Base-by-base conservation (phyloP, 2,888 invertebrate genomes). In the Noctua janthe region DNA sequence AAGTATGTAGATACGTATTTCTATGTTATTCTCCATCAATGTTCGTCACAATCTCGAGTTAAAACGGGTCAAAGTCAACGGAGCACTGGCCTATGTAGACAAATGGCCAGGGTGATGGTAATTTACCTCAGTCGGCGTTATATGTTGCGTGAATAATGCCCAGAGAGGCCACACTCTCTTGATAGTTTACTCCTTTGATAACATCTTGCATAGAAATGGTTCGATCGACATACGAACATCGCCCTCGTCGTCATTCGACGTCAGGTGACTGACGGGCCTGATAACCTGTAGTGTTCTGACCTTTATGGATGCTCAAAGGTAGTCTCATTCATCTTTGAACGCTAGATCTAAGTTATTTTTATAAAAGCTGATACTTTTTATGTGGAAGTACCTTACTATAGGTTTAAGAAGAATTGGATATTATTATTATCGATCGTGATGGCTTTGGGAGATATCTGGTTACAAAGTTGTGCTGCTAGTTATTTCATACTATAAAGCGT, bases 151-250 rank as follows among this genome's bases (percentile, higher is more conserved):
- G 39, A 79, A 85, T 62, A 87, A 71, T 64, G 39, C 59, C n/a
- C 49, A 15, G 47, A 64, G 73, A 62, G 71, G 67, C 43, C 51
- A 56, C 56, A 56, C 15, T 56, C 11, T 11, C 23, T 39, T 39
- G 23, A 78, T 39, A 78, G 77, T 62, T 47, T 10, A 59, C 59
- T 43, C 76, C 72, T 75, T 43, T n/a, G 76, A 80, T 83, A 62
- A 51, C 51, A 43, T 54, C 62, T 79, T 51, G 82, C 74, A 20
- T n/a, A 29, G 59, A 67, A 82, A n/a, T 70, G 43, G n/a, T 69
- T 23, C 35, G n/a, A 81, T 66, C 17, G 72, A 39, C 39, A 39
- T 4, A 39, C 39, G 39, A 39, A 39, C 39, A 4, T 39, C 5
- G 39, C 3, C 39, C 4, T 39, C 39, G 39, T 39, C 39, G 39